Evolutionary conservation across 2,888 invertebrate genomes (phyloP).

Genomic region (Aspidiotus rigidus): DNA sequence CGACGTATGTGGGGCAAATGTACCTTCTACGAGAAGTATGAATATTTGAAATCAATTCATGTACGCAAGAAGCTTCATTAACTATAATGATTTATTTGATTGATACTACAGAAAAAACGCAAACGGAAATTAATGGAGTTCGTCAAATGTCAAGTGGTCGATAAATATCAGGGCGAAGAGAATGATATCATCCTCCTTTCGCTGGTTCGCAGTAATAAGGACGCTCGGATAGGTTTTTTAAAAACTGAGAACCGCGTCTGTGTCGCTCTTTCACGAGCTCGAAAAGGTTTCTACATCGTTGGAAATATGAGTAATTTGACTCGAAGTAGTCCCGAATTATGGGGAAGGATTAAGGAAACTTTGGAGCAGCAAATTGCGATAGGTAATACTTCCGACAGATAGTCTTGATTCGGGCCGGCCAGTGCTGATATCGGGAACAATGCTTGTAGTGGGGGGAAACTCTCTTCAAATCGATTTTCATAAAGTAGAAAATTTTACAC

Average conservation of each 20-base stretch:
- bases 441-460: too few relatives aligned
- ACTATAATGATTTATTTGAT: too few relatives aligned
- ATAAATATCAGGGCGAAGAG: slow-evolving; percentile 76
- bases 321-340: slow-evolving; percentile 47
- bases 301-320: slow-evolving; percentile 58
- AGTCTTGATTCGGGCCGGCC: too few relatives aligned
- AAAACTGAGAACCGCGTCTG: slow-evolving; percentile 61
- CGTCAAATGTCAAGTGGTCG: slow-evolving; percentile 55
- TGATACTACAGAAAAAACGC: too few relatives aligned
- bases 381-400: slow-evolving; percentile 42
- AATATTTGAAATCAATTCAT: too few relatives aligned
- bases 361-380: slow-evolving; percentile 48
- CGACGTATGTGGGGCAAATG: too few relatives aligned
- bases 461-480: too few relatives aligned
- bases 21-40: too few relatives aligned
- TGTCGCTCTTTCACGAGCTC: slow-evolving; percentile 67
- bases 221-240: slow-evolving; percentile 61
- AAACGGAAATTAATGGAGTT: too few relatives aligned
- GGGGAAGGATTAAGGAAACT: slow-evolving; percentile 50
- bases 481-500: too few relatives aligned
- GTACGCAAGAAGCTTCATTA: too few relatives aligned
- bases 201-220: slow-evolving; percentile 63
- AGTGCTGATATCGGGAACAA: too few relatives aligned
- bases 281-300: slow-evolving; percentile 59
- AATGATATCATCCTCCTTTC: slow-evolving; percentile 68